phyloP scores from a whole-genome alignment of 2,797 vertebrate species.

The Luscinia megarhynchos region DNA sequence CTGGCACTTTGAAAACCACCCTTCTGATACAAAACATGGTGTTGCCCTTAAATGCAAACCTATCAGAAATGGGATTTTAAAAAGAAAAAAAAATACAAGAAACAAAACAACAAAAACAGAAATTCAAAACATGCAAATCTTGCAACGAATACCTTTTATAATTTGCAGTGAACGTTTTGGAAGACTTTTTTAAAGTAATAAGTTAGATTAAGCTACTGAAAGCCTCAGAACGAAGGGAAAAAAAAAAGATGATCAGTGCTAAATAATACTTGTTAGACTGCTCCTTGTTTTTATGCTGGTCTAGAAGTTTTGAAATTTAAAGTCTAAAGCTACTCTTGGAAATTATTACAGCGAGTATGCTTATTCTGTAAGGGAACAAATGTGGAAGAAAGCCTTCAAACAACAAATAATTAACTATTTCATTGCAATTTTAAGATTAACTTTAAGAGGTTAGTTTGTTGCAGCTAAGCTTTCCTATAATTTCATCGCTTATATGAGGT shows the following conservation, averaged over 20 bases:
- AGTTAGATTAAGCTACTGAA: neutral
- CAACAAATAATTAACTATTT: conserved; percentile 2
- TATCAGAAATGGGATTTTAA: neutral
- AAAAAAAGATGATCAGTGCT: neutral
- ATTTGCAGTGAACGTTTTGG: neutral
- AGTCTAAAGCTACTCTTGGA: conserved; percentile 11
- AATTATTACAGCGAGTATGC: neutral
- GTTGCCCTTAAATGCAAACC: neutral
- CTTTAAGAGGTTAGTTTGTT: neutral
- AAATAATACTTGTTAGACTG: neutral
- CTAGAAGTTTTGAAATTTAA: conserved; percentile 19
- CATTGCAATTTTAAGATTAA: conserved; percentile 18
- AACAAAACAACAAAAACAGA: neutral
- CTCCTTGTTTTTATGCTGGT: neutral
- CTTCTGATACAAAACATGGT: conserved; percentile 6
- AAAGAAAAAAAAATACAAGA: neutral
- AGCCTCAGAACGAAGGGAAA: neutral
- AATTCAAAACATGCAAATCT: conserved; percentile 5
- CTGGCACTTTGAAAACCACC: conserved; percentile 23
- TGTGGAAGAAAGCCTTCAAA: conserved; percentile 9
- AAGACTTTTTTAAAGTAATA: neutral
- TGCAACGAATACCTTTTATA: neutral
- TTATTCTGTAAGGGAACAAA: conserved; percentile 23
- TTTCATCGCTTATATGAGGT: neutral
- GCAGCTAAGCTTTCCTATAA: conserved; percentile 25